Evolutionary conservation across 2,797 vertebrate genomes (phyloP).

Genomic region (Cheirogaleus major): DNA sequence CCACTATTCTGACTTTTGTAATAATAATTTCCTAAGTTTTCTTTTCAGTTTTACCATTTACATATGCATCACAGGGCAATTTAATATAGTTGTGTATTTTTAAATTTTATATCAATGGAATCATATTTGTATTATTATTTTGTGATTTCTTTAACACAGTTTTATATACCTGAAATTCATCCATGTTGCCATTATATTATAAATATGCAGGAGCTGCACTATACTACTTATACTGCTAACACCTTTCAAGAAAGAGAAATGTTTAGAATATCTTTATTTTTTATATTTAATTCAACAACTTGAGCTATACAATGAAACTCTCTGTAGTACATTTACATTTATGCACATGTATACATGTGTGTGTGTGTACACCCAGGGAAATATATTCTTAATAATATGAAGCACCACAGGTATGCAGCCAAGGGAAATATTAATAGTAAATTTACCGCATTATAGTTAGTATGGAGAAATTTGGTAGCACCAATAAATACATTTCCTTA

Average conservation of each 20-base stretch:
- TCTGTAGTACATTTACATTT: neutral
- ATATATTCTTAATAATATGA: neutral
- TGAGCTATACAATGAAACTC: neutral
- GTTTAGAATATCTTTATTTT: neutral
- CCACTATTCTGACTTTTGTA: neutral
- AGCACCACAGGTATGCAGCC: neutral
- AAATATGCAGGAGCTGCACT: neutral
- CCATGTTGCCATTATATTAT: neutral
- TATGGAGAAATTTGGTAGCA: neutral
- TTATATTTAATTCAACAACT: neutral
- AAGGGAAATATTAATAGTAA: neutral
- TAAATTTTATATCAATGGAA: neutral
- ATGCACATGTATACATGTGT: neutral
- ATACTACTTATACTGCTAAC: neutral
- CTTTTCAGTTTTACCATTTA: neutral
- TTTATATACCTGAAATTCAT: slow-evolving; percentile 5
- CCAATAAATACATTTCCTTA: neutral
- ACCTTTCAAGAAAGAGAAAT: neutral
- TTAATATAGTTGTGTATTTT: neutral
- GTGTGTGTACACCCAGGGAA: neutral
- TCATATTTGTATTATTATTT: neutral
- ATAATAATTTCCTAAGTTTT: neutral
- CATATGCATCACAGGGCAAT: neutral
- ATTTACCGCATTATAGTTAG: neutral
- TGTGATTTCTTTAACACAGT: neutral